Base-by-base conservation (phyloP, 2,797 vertebrate species). In the Babyrousa celebensis region DNA sequence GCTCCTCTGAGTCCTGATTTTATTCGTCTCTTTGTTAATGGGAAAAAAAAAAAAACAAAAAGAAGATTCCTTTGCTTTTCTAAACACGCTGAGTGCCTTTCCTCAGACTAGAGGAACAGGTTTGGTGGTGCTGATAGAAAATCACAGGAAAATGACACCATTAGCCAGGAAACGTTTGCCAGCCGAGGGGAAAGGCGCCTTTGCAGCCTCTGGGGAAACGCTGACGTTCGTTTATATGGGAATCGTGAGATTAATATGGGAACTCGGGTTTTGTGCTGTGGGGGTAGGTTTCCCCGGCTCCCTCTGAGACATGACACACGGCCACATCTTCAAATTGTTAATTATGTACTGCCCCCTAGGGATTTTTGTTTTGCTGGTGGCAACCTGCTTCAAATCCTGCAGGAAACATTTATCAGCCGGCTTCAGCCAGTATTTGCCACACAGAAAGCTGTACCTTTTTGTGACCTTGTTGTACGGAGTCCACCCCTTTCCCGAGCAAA, bases 271-370 rank as follows among this genome's bases (percentile, higher is more conserved):
- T 97, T 48, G 94, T 97, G 18, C 65, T 27, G 96, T 75, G 29
- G 86, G 86, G 85, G 52, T 32, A 68, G 83, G 95, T 95, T 98
- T 94, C 58, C 72, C 93, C 0, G 68, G 12, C 88, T 96, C 87
- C 94, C 96, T 97, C 43, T 67, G 98, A 95, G 98, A 94, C 97
- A 96, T 3, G 96, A 91, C 95, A 82, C 3, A 62, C 7, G 32
- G 94, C 96, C 83, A 96, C 86, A 56, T 94, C 93, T 96, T 94
- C 97, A 89, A 88, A 98, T 98, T 92, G 98, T 85, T 97, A 98
- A 98, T 97, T 98, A 91, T 86, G 97, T 95, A 96, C 97, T 98
- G 98, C 98, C 98, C 98, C 97, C 98, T 98, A 98, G 98, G 98
- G 98, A 98, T 87, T 92, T 95, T 58, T 87, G 91, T 96, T 93